Base-by-base conservation (phyloP, 2,888 invertebrate genomes). In the Notodonta ziczac region DNA sequence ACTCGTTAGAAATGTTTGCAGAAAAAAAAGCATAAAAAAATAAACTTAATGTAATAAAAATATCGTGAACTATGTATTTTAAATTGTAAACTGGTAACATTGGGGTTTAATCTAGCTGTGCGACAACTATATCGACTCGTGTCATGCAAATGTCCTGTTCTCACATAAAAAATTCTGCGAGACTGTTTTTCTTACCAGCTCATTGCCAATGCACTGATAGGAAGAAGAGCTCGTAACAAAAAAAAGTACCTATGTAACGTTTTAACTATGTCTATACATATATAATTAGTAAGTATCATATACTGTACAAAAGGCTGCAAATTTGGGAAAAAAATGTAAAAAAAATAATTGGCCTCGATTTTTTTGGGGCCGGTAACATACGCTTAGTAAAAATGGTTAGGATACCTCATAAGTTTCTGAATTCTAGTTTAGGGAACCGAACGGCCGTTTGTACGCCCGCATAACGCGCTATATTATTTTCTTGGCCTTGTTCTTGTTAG, bases 241-340 rank as follows among this genome's bases (percentile, higher is more conserved):
- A 88, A 90, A 87, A 87, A 24, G 24, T 24, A n/a, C n/a, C n/a
- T 24, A 88, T 61, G 56, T 67, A 65, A 65, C 64, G 63, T 70
- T 89, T 89, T 89, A 90, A 88, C 91, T 90, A 90, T 91, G 91
- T 90, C 88, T 91, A 90, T 88, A 89, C 88, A 88, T 90, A 85
- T 88, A 84, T 87, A 84, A 86, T 86, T 89, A 89, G 89, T 90
- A 90, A 91, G 89, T 91, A 91, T 90, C 89, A 89, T 90, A 90
- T 91, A 90, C 90, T 91, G 90, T 92, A 91, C 90, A 90, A 91
- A 91, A 89, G 89, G 89, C 88, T 88, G 88, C 88, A 88, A 87
- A 85, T 87, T 88, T 86, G 87, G 83, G 86, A 88, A 88, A 83
- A 90, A 87, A 87, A 46, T 46, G 46, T 88, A 86, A 87, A 88